Percentiles rank a stretch among this genome's conserved stretches.
These are phyloP conservation scores for Orius laevigatus DNA, from an alignment of 1,140 invertebrate species.

Conservation along the genomic window DNA sequence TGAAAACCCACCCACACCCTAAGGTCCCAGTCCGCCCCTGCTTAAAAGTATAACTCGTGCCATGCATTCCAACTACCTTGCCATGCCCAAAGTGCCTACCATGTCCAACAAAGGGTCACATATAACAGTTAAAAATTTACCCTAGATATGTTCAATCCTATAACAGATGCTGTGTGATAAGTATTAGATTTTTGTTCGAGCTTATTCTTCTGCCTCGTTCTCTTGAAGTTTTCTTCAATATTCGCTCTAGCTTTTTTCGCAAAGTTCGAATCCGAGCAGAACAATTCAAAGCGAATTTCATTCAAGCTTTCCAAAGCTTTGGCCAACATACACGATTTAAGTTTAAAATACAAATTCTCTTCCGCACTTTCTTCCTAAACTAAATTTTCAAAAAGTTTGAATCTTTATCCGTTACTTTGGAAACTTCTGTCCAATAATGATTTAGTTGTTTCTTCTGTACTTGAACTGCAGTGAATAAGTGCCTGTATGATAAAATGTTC, in stretches of 20 bases:
- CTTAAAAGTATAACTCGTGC: too few relatives aligned
- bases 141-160: background rate
- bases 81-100: too few relatives aligned
- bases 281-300: background rate
- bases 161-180: background rate
- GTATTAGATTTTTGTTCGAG: background rate
- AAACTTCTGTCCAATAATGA: background rate
- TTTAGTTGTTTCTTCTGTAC: slow-evolving; percentile 2
- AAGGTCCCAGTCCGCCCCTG: too few relatives aligned
- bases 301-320: slow-evolving; percentile 1
- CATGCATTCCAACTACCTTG: too few relatives aligned
- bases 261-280: too few relatives aligned
- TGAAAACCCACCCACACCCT: too few relatives aligned
- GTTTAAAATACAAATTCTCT: background rate
- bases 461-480: slow-evolving; percentile 1
- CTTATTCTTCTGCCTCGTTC: background rate
- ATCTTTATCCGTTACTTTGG: background rate
- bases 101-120: too few relatives aligned
- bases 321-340: background rate
- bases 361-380: background rate
- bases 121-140: too few relatives aligned
- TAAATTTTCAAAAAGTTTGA: background rate
- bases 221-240: background rate
- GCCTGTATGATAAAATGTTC: background rate
- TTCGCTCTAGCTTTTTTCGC: background rate